Conservation (phyloP, 1,140 invertebrate genomes). For the Heliothis virescens region DNA sequence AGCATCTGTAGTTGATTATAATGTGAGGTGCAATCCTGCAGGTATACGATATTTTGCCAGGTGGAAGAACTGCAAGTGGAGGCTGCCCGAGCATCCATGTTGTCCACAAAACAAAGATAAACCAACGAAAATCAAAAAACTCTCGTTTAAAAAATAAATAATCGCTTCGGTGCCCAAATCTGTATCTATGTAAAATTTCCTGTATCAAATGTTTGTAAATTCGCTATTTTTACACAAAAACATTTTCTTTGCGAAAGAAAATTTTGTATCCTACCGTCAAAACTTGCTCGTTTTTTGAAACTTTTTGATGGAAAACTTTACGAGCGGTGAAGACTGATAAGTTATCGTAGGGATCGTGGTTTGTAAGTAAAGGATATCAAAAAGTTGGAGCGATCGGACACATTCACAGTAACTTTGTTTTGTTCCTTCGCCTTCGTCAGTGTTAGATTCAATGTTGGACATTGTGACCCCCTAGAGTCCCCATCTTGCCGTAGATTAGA, state of each 20-base stretch:
- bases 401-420: slow-evolving; percentile 62
- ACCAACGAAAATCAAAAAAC: slow-evolving; percentile 81
- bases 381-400: slow-evolving; percentile 70
- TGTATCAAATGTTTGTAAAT: slow-evolving; percentile 81
- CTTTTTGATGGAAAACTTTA: slow-evolving; percentile 78
- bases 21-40: slow-evolving; percentile 87
- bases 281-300: slow-evolving; percentile 74
- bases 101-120: slow-evolving; percentile 87
- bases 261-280: slow-evolving; percentile 76
- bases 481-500: slow-evolving; percentile 78
- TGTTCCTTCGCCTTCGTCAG: slow-evolving; percentile 72
- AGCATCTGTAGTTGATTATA: slow-evolving; percentile 84
- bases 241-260: slow-evolving; percentile 73
- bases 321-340: slow-evolving; percentile 85
- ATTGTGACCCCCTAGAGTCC: slow-evolving; percentile 74
- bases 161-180: slow-evolving; percentile 77
- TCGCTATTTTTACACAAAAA: slow-evolving; percentile 84
- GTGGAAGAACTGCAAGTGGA: slow-evolving; percentile 92
- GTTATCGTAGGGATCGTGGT: slow-evolving; percentile 78
- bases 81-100: slow-evolving; percentile 86
- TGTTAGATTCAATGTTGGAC: slow-evolving; percentile 79
- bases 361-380: slow-evolving; percentile 72
- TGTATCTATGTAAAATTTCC: slow-evolving; percentile 83
- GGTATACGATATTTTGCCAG: slow-evolving; percentile 93
- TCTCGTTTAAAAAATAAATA: slow-evolving; percentile 83